Percentiles rank a stretch among this genome's conserved stretches.
Conservation (phyloP, 2,888 invertebrate genomes). For the Steinernema hermaphroditum region DNA sequence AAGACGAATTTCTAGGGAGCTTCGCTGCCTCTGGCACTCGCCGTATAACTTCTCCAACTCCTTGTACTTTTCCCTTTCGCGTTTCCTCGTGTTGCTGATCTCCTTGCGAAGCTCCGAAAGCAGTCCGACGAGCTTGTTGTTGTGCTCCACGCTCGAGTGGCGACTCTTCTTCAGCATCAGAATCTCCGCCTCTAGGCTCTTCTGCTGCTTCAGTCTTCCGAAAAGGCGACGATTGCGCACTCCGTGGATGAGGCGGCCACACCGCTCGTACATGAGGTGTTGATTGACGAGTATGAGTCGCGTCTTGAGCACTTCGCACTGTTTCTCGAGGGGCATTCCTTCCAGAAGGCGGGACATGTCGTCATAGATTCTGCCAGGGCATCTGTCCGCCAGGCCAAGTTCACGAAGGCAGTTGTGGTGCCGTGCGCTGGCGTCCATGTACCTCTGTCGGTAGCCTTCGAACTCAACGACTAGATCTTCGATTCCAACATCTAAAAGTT, state of each 20-base stretch:
- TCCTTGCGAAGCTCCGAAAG: neutral
- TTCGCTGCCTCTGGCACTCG: slow-evolving; percentile 7
- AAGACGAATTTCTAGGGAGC: neutral
- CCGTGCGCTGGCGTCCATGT: slow-evolving; percentile 42
- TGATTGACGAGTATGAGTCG: slow-evolving; percentile 52
- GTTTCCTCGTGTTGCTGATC: neutral
- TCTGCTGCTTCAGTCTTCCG: slow-evolving; percentile 37
- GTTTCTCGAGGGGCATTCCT: slow-evolving; percentile 41
- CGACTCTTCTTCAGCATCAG: slow-evolving; percentile 1
- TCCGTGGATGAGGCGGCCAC: slow-evolving; percentile 48
- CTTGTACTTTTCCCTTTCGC: neutral
- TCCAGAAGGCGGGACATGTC: slow-evolving; percentile 45
- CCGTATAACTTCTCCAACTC: slow-evolving; percentile 8
- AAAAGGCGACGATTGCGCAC: slow-evolving; percentile 48
- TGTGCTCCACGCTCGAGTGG: slow-evolving; percentile 5
- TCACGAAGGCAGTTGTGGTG: slow-evolving; percentile 42
- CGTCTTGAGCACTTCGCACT: slow-evolving; percentile 46
- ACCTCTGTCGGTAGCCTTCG: slow-evolving; percentile 37
- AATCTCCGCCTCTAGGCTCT: slow-evolving; percentile 12
- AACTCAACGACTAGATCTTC: slow-evolving; percentile 23
- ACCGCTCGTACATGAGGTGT: slow-evolving; percentile 52
- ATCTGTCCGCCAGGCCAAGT: slow-evolving; percentile 46
- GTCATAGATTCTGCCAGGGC: slow-evolving; percentile 50
- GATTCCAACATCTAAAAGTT: slow-evolving; percentile 13
- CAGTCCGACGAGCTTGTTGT: neutral